Conservation (phyloP, 2,888 invertebrate species). For the Eupelmus urozonus region DNA sequence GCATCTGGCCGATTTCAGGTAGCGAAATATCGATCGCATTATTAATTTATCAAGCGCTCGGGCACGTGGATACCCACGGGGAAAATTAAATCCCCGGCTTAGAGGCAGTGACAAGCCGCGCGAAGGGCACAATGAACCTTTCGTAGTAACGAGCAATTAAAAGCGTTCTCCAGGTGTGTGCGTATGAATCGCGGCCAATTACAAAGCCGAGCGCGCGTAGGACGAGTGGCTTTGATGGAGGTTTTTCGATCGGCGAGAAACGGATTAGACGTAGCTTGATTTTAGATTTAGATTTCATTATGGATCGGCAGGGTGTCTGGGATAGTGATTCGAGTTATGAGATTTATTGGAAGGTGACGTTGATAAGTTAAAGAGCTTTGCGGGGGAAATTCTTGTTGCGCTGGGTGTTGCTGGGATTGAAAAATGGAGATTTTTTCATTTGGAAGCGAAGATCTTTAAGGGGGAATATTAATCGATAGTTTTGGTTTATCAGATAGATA, state of each 20-base stretch:
- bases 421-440: too few species aligned
- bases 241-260: not conserved
- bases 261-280: constrained; percentile 14
- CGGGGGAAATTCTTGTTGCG: too few species aligned
- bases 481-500: too few species aligned
- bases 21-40: constrained; percentile 15
- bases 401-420: too few species aligned
- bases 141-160: constrained; percentile 46
- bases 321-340: too few species aligned
- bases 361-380: too few species aligned
- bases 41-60: constrained; percentile 19
- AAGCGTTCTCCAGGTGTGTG: not conserved
- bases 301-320: too few species aligned
- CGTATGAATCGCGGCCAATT: constrained; percentile 37
- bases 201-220: not conserved
- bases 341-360: too few species aligned
- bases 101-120: not conserved
- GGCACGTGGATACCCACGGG: not conserved
- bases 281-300: constrained; percentile 19
- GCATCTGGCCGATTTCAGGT: constrained; percentile 3
- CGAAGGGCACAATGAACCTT: constrained; percentile 24
- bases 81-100: not conserved
- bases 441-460: too few species aligned
- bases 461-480: too few species aligned
- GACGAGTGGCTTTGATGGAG: not conserved